phyloP scores from a whole-genome alignment of 35 echinoderm and acorn worm species.

The Hemicentrotus pulcherrimus region DNA sequence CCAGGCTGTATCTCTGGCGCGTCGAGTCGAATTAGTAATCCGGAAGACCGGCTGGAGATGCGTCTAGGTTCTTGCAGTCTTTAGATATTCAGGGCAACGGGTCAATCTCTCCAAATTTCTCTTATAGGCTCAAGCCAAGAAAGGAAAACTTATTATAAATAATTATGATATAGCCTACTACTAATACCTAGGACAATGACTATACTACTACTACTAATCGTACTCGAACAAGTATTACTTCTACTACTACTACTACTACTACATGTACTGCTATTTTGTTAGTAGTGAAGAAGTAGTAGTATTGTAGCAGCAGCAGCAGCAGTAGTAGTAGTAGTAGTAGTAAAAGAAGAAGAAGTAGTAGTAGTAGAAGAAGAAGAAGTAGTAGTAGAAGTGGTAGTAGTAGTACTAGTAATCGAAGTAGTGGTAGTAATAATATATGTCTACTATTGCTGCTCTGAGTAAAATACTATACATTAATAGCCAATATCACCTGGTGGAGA shows the following conservation, averaged over 20 bases:
- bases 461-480: background rate
- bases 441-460: background rate
- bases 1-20: conserved; percentile 3
- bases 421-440: background rate
- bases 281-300: background rate
- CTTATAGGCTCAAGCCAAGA: background rate
- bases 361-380: background rate
- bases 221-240: background rate
- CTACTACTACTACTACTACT: background rate
- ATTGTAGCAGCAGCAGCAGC: background rate
- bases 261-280: background rate
- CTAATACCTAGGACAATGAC: background rate
- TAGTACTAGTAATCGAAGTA: background rate
- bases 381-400: background rate
- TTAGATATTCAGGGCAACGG: background rate
- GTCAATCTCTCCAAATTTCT: background rate
- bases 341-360: background rate
- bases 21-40: conserved; percentile 13
- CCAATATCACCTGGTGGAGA: no score
- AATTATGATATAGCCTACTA: background rate
- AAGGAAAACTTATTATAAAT: no score
- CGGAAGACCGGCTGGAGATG: conserved; percentile 25
- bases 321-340: background rate
- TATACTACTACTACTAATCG: background rate
- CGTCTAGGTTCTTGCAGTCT: background rate